phyloP scores from a whole-genome alignment of 1,140 invertebrate genomes.

The Lordiphosa stackelbergi region DNA sequence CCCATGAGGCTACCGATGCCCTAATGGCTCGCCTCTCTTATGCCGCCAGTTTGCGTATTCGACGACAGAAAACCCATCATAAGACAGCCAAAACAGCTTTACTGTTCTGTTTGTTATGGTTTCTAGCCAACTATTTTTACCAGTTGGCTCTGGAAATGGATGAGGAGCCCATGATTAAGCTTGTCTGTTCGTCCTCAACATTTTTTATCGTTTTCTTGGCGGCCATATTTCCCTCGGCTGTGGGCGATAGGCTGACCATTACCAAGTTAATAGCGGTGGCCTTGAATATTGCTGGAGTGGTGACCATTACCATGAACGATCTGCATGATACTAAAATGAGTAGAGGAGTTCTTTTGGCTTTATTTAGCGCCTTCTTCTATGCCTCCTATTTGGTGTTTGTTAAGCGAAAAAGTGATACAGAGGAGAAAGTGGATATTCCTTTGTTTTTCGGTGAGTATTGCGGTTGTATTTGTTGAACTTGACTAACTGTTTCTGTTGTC shows the following conservation, averaged over 20 bases:
- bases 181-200: constrained; percentile 89
- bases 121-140: constrained; percentile 78
- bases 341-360: constrained; percentile 84
- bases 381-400: constrained; percentile 90
- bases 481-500: not conserved
- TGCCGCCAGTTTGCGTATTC: constrained; percentile 85
- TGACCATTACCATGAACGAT: constrained; percentile 86
- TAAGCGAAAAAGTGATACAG: constrained; percentile 87
- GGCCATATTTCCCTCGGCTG: constrained; percentile 87
- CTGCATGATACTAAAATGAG: constrained; percentile 82
- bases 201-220: constrained; percentile 90
- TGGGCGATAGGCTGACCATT: constrained; percentile 87
- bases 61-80: constrained; percentile 71
- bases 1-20: constrained; percentile 89
- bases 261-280: constrained; percentile 88
- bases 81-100: constrained; percentile 86
- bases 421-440: constrained; percentile 92
- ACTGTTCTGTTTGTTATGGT: constrained; percentile 88
- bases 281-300: constrained; percentile 87
- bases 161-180: constrained; percentile 87
- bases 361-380: constrained; percentile 91
- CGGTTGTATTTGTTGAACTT: no score
- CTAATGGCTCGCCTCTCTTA: constrained; percentile 90
- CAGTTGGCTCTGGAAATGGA: constrained; percentile 87
- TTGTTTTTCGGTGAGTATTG: constrained; percentile 91